phyloP scores from a whole-genome alignment of 2,113 vertebrate species.

The Urocynchramus pylzowi region DNA sequence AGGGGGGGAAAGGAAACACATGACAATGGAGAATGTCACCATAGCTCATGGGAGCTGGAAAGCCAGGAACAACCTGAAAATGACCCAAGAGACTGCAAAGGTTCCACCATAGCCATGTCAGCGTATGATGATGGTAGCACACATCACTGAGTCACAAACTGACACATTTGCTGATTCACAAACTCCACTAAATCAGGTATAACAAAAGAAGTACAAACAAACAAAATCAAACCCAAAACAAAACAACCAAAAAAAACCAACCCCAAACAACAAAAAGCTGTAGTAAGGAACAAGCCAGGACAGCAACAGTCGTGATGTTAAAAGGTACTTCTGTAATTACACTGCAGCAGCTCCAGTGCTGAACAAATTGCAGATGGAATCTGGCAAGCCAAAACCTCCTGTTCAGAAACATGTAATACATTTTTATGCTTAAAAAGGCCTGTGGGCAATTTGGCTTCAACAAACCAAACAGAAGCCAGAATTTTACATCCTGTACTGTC shows the following conservation, averaged over 20 bases:
- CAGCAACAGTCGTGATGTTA: background rate
- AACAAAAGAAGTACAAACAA: background rate
- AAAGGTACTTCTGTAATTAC: background rate
- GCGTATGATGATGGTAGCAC: no score
- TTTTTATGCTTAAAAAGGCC: background rate
- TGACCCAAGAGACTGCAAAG: background rate
- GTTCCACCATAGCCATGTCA: background rate
- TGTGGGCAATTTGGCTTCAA: background rate
- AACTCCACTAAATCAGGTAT: background rate
- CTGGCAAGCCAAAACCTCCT: background rate
- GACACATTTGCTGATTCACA: background rate
- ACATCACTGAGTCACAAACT: no score
- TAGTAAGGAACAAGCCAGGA: background rate
- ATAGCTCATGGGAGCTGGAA: background rate
- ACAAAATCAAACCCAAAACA: background rate
- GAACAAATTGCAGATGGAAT: background rate
- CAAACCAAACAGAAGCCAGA: background rate
- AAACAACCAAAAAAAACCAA: fast-evolving
- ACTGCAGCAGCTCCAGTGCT: background rate
- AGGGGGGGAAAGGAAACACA: background rate
- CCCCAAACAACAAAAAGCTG: background rate
- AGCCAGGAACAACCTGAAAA: background rate
- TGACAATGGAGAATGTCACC: background rate
- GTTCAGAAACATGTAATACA: background rate
- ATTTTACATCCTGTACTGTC: background rate